A percentile compares a stretch with the other conserved stretches of the same genome.
Evolutionary conservation across 2,113 vertebrate species (phyloP).

Genomic region (Lagenorhynchus albirostris): DNA sequence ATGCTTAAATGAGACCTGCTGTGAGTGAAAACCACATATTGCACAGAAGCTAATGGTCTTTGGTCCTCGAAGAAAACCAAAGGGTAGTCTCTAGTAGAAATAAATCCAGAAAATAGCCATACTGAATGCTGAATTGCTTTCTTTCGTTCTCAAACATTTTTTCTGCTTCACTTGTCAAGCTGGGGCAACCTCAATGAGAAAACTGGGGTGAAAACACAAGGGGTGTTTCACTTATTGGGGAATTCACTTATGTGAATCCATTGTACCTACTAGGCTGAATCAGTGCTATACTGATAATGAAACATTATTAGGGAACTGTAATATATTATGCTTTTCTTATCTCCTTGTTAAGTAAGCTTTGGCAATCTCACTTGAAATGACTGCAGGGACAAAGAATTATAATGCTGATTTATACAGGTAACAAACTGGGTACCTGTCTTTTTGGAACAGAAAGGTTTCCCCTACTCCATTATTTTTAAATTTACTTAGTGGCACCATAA

Average conservation of each 20-base stretch:
- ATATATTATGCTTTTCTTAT: background rate
- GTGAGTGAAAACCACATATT: conserved; percentile 41
- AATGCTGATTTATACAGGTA: background rate
- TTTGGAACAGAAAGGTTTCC: background rate
- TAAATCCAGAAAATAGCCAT: conserved; percentile 25
- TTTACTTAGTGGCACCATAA: background rate
- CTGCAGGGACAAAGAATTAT: background rate
- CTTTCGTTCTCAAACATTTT: background rate
- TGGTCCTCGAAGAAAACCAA: conserved; percentile 39
- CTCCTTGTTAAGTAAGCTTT: background rate
- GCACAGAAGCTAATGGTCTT: conserved; percentile 35
- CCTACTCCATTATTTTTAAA: background rate
- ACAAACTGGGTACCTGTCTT: background rate
- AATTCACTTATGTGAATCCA: background rate
- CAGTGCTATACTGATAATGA: background rate
- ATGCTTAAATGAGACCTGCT: background rate
- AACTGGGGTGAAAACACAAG: background rate
- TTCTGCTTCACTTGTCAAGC: background rate
- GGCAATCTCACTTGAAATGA: background rate
- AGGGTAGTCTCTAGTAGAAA: conserved; percentile 21
- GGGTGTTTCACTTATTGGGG: background rate
- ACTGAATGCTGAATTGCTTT: background rate
- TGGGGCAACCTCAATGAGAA: background rate
- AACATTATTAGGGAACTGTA: background rate
- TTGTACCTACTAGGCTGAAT: background rate